Evolutionary conservation across 2,888 invertebrate genomes (phyloP).

Genomic region (Cybosia mesomella): DNA sequence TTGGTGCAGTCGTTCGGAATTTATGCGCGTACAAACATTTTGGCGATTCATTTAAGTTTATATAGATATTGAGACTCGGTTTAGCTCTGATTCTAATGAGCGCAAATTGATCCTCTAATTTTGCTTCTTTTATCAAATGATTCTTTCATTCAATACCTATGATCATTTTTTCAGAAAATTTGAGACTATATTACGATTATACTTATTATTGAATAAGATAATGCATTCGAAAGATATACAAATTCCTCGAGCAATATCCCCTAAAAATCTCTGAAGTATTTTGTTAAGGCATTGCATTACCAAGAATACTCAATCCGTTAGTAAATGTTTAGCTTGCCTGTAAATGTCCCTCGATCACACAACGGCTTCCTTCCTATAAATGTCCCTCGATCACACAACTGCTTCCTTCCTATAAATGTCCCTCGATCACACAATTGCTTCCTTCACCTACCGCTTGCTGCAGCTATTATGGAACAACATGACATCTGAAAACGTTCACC

Average conservation of each 20-base stretch:
- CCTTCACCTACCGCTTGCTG: constrained; percentile 1
- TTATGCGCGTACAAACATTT: too few species aligned
- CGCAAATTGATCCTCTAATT: too few species aligned
- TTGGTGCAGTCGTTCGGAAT: too few species aligned
- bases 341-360: too few species aligned
- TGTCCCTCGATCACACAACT: too few species aligned
- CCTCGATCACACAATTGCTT: neutral
- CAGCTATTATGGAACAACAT: constrained; percentile 30
- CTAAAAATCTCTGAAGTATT: neutral
- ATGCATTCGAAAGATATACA: neutral
- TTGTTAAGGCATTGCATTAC: neutral
- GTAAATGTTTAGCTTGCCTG: neutral
- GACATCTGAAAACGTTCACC: constrained; percentile 49
- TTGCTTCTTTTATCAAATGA: too few species aligned
- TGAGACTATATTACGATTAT: too few species aligned
- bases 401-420: neutral
- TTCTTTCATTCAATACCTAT: too few species aligned
- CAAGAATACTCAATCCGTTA: neutral
- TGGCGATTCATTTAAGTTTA: too few species aligned
- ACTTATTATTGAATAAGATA: neutral
- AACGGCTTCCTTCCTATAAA: neutral
- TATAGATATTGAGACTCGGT: too few species aligned
- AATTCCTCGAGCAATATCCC: neutral
- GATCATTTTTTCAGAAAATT: too few species aligned
- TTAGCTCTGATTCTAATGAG: too few species aligned